Percentiles rank a stretch among this genome's conserved stretches.
Conservation (phyloP, 2,113 vertebrate genomes). For the Microcebus tavaratra region DNA sequence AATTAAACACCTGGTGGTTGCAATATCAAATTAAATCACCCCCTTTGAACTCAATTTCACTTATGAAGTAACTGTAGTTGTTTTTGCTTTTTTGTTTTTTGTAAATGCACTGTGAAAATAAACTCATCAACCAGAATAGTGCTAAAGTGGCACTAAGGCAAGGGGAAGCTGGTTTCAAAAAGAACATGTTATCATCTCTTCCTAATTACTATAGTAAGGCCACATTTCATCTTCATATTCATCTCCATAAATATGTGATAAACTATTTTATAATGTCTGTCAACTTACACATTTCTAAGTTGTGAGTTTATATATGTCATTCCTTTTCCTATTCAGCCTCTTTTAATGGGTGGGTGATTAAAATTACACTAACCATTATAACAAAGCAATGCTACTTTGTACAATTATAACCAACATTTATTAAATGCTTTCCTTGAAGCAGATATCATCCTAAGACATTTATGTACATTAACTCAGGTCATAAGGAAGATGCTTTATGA, state of each 20-base stretch:
- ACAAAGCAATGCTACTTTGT: not conserved
- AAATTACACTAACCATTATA: not conserved
- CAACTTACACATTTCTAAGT: not conserved
- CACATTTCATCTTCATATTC: not conserved
- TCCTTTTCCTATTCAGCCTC: not conserved
- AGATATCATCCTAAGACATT: not conserved
- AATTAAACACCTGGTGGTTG: constrained; percentile 78
- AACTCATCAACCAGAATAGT: constrained; percentile 29
- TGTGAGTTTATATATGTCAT: not conserved
- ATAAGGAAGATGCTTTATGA: not conserved
- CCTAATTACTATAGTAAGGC: constrained; percentile 29
- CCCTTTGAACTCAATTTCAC: constrained; percentile 69
- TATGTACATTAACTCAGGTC: not conserved
- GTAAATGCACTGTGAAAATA: constrained; percentile 31
- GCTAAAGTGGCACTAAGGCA: not conserved
- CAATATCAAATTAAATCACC: constrained; percentile 68
- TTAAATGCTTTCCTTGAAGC: not conserved
- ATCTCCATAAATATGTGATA: constrained; percentile 37
- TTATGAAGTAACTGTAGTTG: constrained; percentile 49
- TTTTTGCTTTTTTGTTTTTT: not conserved
- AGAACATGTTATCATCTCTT: constrained; percentile 42
- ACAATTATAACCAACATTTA: not conserved
- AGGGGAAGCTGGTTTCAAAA: not conserved
- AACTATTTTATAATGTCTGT: not conserved
- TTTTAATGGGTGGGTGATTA: not conserved